Percentiles rank a stretch among this genome's conserved stretches.
These are phyloP conservation scores for Megathymus violae DNA, from an alignment of 1,140 invertebrate species.

Conservation along the genomic window DNA sequence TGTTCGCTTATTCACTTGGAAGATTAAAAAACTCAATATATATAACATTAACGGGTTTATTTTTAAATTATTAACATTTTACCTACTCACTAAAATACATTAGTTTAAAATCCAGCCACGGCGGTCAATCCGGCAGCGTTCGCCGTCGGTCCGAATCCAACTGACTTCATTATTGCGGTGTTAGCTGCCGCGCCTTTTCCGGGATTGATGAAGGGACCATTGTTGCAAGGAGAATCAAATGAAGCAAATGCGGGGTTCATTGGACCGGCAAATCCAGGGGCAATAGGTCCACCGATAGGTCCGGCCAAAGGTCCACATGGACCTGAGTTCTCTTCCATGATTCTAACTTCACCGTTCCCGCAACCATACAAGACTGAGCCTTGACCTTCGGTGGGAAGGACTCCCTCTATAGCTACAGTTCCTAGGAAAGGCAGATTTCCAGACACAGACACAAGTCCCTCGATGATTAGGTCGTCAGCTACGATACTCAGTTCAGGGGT, in stretches of 20 bases:
- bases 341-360: constrained; percentile 41
- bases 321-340: constrained; percentile 31
- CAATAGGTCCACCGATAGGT: background rate
- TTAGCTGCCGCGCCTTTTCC: no score
- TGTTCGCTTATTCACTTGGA: no score
- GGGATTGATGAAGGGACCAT: no score
- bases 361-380: constrained; percentile 47
- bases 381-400: constrained; percentile 42
- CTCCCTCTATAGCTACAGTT: constrained; percentile 46
- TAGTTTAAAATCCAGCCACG: no score
- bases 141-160: no score
- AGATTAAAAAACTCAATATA: no score
- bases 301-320: constrained; percentile 3
- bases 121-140: no score
- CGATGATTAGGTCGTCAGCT: constrained; percentile 50
- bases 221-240: no score
- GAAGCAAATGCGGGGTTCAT: background rate
- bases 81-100: no score
- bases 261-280: background rate
- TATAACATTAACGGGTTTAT: no score
- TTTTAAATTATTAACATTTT: no score
- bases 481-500: constrained; percentile 39
- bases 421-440: constrained; percentile 54
- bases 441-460: constrained; percentile 46
- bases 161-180: no score